These are phyloP conservation scores for Diachasma alloeum DNA, from an alignment of 1,140 invertebrate genomes.

Conservation along the genomic window DNA sequence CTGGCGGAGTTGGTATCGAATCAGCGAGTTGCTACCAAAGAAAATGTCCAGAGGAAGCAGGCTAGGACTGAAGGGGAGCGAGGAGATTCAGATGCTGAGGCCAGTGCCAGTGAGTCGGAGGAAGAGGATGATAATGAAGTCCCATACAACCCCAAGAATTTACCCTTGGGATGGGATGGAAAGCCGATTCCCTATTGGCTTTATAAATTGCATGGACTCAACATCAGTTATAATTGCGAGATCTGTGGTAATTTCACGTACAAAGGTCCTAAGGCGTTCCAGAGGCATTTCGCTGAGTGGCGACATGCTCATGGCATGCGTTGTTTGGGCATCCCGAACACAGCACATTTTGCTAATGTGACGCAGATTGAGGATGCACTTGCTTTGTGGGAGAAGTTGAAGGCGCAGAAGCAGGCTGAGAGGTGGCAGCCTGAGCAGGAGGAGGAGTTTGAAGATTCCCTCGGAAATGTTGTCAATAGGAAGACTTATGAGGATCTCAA, in stretches of 20 bases:
- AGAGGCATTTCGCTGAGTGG: slow-evolving; percentile 99
- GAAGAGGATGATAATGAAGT: slow-evolving; percentile 93
- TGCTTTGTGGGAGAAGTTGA: slow-evolving; percentile 96
- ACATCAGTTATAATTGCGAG: slow-evolving; percentile 99
- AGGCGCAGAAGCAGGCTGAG: slow-evolving; percentile 92
- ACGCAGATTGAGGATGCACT: slow-evolving; percentile 99
- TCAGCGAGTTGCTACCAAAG: slow-evolving; percentile 90
- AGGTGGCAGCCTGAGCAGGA: slow-evolving; percentile 96
- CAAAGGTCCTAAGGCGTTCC: slow-evolving; percentile 99
- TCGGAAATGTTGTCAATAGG: slow-evolving; percentile 98
- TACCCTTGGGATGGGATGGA: slow-evolving; percentile 99
- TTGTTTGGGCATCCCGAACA: slow-evolving; percentile 98
- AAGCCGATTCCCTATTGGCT: slow-evolving; percentile 99
- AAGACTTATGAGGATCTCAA: slow-evolving; percentile 99
- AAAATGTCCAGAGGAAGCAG: slow-evolving; percentile 98
- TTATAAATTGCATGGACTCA: slow-evolving; percentile 98
- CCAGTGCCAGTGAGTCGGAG: slow-evolving; percentile 83
- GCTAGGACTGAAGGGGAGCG: slow-evolving; percentile 94
- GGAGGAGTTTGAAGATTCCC: slow-evolving; percentile 99
- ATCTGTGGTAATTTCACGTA: slow-evolving; percentile 99
- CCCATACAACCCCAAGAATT: slow-evolving; percentile 99
- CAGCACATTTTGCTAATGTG: slow-evolving; percentile 99
- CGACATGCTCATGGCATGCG: slow-evolving; percentile 99
- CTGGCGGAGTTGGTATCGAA: slow-evolving; percentile 83
- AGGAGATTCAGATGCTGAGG: slow-evolving; percentile 92